phyloP scores from a whole-genome alignment of 2,888 invertebrate genomes.

The Leptopilina syphax region DNA sequence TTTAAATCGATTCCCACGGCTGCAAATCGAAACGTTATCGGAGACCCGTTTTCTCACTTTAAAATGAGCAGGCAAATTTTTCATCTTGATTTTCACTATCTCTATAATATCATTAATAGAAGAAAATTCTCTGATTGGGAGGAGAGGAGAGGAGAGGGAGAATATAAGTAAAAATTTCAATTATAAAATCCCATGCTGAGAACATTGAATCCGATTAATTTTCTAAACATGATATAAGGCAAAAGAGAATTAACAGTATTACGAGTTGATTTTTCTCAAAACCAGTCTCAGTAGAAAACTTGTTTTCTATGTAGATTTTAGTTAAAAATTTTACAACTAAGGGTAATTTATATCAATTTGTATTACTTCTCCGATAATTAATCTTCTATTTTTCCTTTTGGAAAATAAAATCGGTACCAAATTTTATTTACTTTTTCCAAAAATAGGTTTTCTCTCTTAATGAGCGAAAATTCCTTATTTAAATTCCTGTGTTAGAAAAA shows the following conservation, averaged over 20 bases:
- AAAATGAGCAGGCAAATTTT: constrained; percentile 18
- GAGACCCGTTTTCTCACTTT: constrained; percentile 39
- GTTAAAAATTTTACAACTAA: neutral
- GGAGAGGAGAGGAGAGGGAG: neutral
- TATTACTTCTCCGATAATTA: neutral
- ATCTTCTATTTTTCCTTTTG: too few relatives aligned
- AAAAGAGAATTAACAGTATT: constrained; percentile 28
- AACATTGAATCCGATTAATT: constrained; percentile 30
- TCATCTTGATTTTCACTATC: constrained; percentile 1
- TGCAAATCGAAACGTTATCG: constrained; percentile 49
- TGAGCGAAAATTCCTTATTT: too few relatives aligned
- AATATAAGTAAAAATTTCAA: neutral
- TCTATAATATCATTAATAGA: neutral
- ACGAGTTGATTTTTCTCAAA: constrained; percentile 1
- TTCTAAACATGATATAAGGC: constrained; percentile 28
- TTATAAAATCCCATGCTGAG: constrained; percentile 20
- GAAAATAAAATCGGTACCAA: too few relatives aligned
- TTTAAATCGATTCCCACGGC: constrained; percentile 65
- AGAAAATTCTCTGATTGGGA: neutral
- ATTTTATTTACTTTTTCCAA: too few relatives aligned
- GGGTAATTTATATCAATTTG: too few relatives aligned
- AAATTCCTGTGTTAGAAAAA: too few relatives aligned
- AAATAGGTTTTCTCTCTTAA: too few relatives aligned
- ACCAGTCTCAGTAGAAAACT: constrained; percentile 13
- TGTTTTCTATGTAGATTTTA: neutral